Base-by-base conservation (phyloP, 2,113 vertebrate genomes). In the Petrocephalus microphthalmus region DNA sequence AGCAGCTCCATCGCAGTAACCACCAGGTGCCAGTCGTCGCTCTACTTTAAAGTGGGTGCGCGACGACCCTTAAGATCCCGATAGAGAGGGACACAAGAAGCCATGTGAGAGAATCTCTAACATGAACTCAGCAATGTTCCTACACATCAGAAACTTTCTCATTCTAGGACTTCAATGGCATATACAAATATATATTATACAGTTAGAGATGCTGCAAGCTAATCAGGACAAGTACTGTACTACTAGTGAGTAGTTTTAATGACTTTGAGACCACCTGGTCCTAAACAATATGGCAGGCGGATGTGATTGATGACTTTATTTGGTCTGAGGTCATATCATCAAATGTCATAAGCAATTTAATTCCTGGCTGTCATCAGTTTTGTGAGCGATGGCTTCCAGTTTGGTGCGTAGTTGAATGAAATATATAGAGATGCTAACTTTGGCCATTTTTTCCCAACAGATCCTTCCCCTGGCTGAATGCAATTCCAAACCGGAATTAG, bases 21-120 rank as follows among this genome's bases (percentile, higher is more conserved):
- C 90, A 87, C 92, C 91, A 94, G 95, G 95, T 95, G 90, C 89
- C 88, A 33, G 19, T 82, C 0, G 0, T 0, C 88, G 0, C 25
- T 71, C 71, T 37, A 2, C 3, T 54, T 37, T 17, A 10, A 45
- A n/a, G 25, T 83, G 33, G 15, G 37, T 78, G 37, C 29, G 29
- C 37, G 60, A 29, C n/a, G 10, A 67, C n/a, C 25, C 60, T 29
- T 67, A 13, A 67, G 29, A 2, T 2, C 8, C 57, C 2, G 7
- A 7, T 11, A 64, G 17, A 54, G 52, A 54, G 13, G 2, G 52
- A 54, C 2, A 17, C 47, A 49, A 5, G 47, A 49, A 49, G 47
- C 7, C 52, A 3, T 53, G 52, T 0, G 1, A 53, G 52, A 54
- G 52, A 54, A 64, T 45, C 5, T 45, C 37, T 42, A 45, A 6